These are phyloP conservation scores for Pharmacophagus antenor DNA, from an alignment of 2,888 invertebrate genomes.

Conservation along the genomic window DNA sequence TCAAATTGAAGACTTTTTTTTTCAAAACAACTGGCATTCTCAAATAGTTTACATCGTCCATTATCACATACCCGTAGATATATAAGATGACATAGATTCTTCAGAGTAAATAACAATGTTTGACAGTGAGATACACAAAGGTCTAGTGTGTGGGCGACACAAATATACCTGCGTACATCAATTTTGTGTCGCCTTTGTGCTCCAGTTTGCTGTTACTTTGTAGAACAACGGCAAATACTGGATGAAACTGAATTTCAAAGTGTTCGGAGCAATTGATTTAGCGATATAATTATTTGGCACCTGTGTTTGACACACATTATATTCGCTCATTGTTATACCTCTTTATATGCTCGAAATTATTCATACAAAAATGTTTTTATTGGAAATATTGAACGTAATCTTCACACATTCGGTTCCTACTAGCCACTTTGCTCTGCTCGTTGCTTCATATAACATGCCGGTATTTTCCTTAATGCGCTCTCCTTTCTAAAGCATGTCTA, in stretches of 20 bases:
- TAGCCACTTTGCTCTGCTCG: too few relatives aligned
- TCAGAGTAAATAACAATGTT: background rate
- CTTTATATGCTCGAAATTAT: too few relatives aligned
- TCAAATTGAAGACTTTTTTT: too few relatives aligned
- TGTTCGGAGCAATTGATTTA: background rate
- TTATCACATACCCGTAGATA: background rate
- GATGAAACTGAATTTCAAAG: background rate
- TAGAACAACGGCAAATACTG: background rate
- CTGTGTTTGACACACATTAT: background rate
- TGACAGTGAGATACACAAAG: conserved; percentile 1
- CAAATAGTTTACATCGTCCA: background rate
- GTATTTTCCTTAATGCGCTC: too few relatives aligned
- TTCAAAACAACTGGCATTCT: too few relatives aligned
- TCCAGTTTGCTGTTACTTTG: conserved; percentile 5
- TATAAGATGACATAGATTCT: background rate
- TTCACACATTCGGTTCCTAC: too few relatives aligned
- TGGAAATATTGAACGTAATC: too few relatives aligned
- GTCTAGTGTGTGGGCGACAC: conserved; percentile 1
- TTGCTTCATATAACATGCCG: too few relatives aligned
- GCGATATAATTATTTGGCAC: background rate
- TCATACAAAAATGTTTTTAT: too few relatives aligned
- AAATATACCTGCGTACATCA: conserved; percentile 1
- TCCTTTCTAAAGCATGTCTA: too few relatives aligned
- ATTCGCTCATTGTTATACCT: background rate
- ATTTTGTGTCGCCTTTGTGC: conserved; percentile 7